Base-by-base conservation (phyloP, 2,888 invertebrate genomes). In the Gymnosoma rotundatum region DNA sequence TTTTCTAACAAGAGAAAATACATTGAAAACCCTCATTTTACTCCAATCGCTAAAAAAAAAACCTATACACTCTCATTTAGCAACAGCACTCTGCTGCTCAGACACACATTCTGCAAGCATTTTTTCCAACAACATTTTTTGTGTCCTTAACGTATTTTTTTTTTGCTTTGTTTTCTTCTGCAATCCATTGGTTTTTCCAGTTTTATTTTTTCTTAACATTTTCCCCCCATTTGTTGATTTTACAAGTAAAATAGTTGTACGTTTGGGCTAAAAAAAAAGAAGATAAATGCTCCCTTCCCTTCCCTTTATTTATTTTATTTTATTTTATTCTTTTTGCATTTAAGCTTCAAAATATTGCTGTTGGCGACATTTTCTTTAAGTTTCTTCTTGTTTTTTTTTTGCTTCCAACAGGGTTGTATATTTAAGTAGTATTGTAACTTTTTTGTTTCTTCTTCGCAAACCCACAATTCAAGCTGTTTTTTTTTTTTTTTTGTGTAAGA, bases 291-390 rank as follows among this genome's bases (percentile, higher is more conserved):
- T 70, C 63, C 52, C 69, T 74, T 58, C 63, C 52, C 69, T 74
- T 58, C 45, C 20, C 45, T 52, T 48, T 45, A 61, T 54, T 12
- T 20, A 67, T 48, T 42, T 10, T 42, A n/a, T 60, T 66, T 50
- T 7, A 7, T 1, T 32, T 32, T 32, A 1, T 32, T 32, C 0
- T 32, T 32, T 2, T 69, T 69, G 12, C 32, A 60, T 63, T 78
- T 58, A 72, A 72, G 70, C 63, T 70, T 63, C 72, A 20, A 64
- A 69, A 72, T 50, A 38, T 48, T 58, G 58, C 72, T 81, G 80
- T 69, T 75, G 74, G 74, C 80, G 80, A 81, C 80, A 81, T 61
- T 80, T 72, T 73, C 60, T 66, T 66, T n/a, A 58, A 66, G 2
- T 50, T 64, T 14, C 18, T 73, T 70, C n/a, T 67, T 32, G 32